A percentile compares a stretch with the other conserved stretches of the same genome.
phyloP scores from a whole-genome alignment of 2,888 invertebrate species.

The Junonia oenone region DNA sequence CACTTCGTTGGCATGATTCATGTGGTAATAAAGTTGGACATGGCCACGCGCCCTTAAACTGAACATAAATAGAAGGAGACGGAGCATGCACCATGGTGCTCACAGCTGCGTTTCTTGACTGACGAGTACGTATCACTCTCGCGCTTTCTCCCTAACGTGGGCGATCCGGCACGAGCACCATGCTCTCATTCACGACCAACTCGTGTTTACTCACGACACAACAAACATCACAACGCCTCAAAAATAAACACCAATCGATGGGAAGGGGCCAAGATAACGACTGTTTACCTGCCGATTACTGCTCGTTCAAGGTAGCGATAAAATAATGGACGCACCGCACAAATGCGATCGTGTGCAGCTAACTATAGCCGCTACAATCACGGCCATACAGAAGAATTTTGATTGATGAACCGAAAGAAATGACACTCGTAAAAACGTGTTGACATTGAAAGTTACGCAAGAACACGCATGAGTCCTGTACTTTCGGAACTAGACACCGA shows the following conservation, averaged over 20 bases:
- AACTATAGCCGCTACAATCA: slow-evolving; percentile 31
- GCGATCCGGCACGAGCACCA: slow-evolving; percentile 40
- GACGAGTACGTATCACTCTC: slow-evolving; percentile 13
- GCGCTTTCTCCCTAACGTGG: slow-evolving; percentile 44
- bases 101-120: slow-evolving; percentile 27
- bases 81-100: slow-evolving; percentile 3
- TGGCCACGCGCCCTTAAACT: slow-evolving; percentile 17
- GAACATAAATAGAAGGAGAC: slow-evolving; percentile 20
- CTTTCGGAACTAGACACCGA: slow-evolving; percentile 34
- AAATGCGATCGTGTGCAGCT: slow-evolving; percentile 30
- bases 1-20: slow-evolving; percentile 20
- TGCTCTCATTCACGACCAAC: slow-evolving; percentile 51
- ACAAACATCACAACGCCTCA: slow-evolving; percentile 3
- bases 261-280: slow-evolving; percentile 54
- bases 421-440: slow-evolving; percentile 39
- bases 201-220: slow-evolving; percentile 44
- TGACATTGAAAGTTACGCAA: slow-evolving; percentile 78
- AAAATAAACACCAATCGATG: slow-evolving; percentile 48
- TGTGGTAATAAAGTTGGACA: slow-evolving; percentile 20
- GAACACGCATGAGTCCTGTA: slow-evolving; percentile 43
- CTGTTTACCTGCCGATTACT: slow-evolving; percentile 69
- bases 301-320: slow-evolving; percentile 60
- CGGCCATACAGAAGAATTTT: slow-evolving; percentile 32
- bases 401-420: slow-evolving; percentile 29
- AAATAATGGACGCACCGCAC: slow-evolving; percentile 36